Percentiles rank a stretch among this genome's conserved stretches.
Evolutionary conservation across 2,888 invertebrate species (phyloP).

Genomic region (Rotaria magnacalcarata): DNA sequence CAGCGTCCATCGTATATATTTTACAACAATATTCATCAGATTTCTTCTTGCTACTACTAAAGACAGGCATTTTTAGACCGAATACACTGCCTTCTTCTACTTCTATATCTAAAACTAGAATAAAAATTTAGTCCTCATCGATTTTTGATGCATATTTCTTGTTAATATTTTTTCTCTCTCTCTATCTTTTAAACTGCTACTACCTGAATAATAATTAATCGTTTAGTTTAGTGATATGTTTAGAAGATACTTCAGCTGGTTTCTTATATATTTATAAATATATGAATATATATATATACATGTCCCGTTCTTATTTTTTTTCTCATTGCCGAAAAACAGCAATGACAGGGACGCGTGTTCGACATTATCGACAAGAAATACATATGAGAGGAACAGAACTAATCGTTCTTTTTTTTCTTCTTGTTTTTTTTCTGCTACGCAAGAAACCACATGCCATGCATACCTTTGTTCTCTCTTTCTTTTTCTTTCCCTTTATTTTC

Average conservation of each 20-base stretch:
- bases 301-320: neutral
- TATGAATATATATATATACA: neutral
- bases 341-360: conserved; percentile 1
- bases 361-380: neutral
- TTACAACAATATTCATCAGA: conserved; percentile 27
- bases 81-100: neutral
- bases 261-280: neutral
- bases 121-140: neutral
- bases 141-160: neutral
- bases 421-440: neutral
- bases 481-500: conserved; percentile 1
- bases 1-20: conserved; percentile 89
- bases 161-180: neutral
- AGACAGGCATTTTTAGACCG: neutral
- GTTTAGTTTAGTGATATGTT: neutral
- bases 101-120: neutral
- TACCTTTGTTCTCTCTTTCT: conserved; percentile 5
- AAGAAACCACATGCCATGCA: conserved; percentile 31
- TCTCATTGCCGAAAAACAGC: neutral
- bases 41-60: neutral
- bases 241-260: neutral
- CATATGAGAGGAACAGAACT: neutral
- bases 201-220: neutral
- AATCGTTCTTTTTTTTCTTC: neutral
- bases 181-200: neutral